Percentiles rank a stretch among this genome's conserved stretches.
Conservation (phyloP, 1,140 invertebrate genomes). For the Scaptomyza montana region DNA sequence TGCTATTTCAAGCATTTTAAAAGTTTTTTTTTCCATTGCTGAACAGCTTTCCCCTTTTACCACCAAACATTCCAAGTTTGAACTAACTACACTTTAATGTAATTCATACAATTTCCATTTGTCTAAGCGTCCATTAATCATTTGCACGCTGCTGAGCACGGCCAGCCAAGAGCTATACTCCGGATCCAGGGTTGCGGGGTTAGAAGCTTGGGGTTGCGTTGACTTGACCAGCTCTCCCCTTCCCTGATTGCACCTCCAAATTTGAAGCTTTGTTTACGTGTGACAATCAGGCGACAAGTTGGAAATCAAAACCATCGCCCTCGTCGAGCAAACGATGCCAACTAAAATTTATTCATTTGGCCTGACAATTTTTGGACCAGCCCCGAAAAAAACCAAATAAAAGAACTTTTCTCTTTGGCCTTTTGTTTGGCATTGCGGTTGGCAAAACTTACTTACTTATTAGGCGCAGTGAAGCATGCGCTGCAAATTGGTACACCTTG, state of each 20-base stretch:
- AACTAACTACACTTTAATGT: constrained; percentile 82
- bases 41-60: constrained; percentile 17
- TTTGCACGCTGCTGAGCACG: constrained; percentile 75
- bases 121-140: constrained; percentile 78
- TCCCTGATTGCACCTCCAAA: constrained; percentile 48
- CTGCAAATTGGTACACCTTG: constrained; percentile 82
- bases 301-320: constrained; percentile 64
- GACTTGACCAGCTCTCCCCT: constrained; percentile 31
- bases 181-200: background rate
- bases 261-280: constrained; percentile 80
- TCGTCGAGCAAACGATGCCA: constrained; percentile 20
- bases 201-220: constrained; percentile 7
- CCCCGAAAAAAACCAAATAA: constrained; percentile 24
- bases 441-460: constrained; percentile 76
- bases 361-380: constrained; percentile 53
- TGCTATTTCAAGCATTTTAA: constrained; percentile 47
- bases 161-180: constrained; percentile 19
- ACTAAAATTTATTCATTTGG: constrained; percentile 75
- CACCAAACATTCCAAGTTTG: constrained; percentile 35
- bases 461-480: constrained; percentile 77
- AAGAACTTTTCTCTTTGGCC: constrained; percentile 27
- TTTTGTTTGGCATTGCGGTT: constrained; percentile 56
- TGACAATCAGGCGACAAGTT: constrained; percentile 80
- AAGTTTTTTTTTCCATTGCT: constrained; percentile 42
- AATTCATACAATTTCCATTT: constrained; percentile 82